These are phyloP conservation scores for Hymenopus coronatus DNA, from an alignment of 2,888 invertebrate species.

Conservation along the genomic window DNA sequence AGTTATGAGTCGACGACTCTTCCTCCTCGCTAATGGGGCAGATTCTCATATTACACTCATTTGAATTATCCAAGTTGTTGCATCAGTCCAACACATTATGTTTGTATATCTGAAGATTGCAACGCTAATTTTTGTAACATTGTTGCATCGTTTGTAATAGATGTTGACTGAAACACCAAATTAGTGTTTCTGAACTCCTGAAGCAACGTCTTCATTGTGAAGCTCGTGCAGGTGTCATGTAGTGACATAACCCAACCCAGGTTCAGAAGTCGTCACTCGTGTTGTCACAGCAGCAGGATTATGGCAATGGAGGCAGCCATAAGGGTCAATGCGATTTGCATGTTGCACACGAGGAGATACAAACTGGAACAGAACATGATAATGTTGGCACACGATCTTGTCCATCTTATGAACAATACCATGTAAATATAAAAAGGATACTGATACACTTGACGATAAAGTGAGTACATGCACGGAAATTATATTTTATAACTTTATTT, in stretches of 20 bases:
- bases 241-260: neutral
- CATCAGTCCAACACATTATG: too few relatives aligned
- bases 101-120: too few relatives aligned
- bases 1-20: too few relatives aligned
- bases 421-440: neutral
- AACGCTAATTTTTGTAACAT: too few relatives aligned
- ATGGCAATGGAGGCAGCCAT: neutral
- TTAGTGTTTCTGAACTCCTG: neutral
- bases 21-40: too few relatives aligned
- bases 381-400: neutral
- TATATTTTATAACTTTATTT: neutral
- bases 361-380: neutral
- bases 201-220: neutral
- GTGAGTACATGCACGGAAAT: neutral
- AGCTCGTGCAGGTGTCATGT: neutral
- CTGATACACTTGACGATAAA: neutral
- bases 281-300: neutral
- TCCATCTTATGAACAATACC: neutral
- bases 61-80: too few relatives aligned
- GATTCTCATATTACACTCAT: too few relatives aligned
- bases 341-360: neutral
- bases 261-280: neutral
- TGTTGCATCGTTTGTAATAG: neutral
- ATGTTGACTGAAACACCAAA: neutral
- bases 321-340: neutral